These are phyloP conservation scores for Rattus norvegicus DNA, from an alignment of 2,113 vertebrate genomes.

Conservation along the genomic window GRCr8 NC_086032.1:84815001-84815500, in stretches of 20 bases:
- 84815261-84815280: too few species aligned
- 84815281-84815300: not conserved
- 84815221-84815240: not conserved
- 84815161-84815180: not conserved
- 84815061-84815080: not conserved
- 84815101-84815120: not conserved
- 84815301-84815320: not conserved
- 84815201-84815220: not conserved
- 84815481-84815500: not conserved
- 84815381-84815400: not conserved
- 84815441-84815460: not conserved
- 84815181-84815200: not conserved
- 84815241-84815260: not conserved
- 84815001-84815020: not conserved
- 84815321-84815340: not conserved
- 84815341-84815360: not conserved
- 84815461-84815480: not conserved
- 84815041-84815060: not conserved
- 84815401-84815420: rapidly evolving
- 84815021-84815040: not conserved
- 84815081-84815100: not conserved
- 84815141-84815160: not conserved
- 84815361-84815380: not conserved
- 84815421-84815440: not conserved
- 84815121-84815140: not conserved